Evolutionary conservation across 2,888 invertebrate species (phyloP).

Genomic region (Digitonthophagus gazella): DNA sequence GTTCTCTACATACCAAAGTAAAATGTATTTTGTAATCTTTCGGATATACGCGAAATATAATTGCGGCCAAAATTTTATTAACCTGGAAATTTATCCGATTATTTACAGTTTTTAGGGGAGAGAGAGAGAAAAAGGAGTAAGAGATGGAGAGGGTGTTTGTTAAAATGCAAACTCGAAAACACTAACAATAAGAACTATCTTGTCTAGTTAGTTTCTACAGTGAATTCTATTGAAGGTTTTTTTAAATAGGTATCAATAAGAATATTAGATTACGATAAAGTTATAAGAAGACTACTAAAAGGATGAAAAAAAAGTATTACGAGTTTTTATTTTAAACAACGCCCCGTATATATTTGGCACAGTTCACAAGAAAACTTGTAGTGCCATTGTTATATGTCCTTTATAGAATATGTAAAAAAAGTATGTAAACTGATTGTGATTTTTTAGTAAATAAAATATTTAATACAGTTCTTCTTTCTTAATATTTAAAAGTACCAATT

Average conservation of each 20-base stretch:
- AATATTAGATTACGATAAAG: no score
- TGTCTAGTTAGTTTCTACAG: not conserved
- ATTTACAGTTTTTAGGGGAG: no score
- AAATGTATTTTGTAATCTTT: not conserved
- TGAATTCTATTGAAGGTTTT: not conserved
- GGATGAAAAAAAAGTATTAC: not conserved
- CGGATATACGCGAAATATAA: no score
- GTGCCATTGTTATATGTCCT: slow-evolving; percentile 28
- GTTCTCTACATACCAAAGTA: not conserved
- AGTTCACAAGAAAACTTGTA: not conserved
- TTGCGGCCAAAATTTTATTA: not conserved
- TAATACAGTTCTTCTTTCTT: slow-evolving; percentile 20
- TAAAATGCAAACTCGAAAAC: not conserved
- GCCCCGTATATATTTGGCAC: not conserved
- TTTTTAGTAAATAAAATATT: slow-evolving; percentile 38
- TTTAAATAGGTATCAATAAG: no score
- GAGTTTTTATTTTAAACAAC: not conserved
- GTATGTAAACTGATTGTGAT: slow-evolving; percentile 38
- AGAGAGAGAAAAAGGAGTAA: not conserved
- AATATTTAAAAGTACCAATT: no score
- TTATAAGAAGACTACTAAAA: no score
- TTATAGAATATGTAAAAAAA: slow-evolving; percentile 23
- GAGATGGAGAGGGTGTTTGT: not conserved
- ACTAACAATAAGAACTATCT: no score
- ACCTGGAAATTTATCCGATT: not conserved